Base-by-base conservation (phyloP, 2,888 invertebrate species). In the Aphrophora alni region DNA sequence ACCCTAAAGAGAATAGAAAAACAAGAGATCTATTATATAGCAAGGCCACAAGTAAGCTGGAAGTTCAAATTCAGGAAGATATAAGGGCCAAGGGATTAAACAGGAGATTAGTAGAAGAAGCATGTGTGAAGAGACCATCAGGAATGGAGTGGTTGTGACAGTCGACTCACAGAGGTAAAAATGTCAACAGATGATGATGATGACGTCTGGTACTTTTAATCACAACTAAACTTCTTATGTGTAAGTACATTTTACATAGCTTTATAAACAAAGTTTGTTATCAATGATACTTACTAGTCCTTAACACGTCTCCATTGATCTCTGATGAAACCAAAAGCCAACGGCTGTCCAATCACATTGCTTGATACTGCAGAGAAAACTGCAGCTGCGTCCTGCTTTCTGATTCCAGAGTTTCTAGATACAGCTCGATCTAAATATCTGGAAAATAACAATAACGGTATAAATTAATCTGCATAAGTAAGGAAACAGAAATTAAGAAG, bases 361-460 rank as follows among this genome's bases (percentile, higher is more conserved):
- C 90, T 91, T 0, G 95, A 92, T 0, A 97, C 94, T 0, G 95
- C 91, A 0, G 92, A 91, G 87, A 97, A 95, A 0, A 96, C 96
- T 12, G 93, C 89, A 7, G 92, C 90, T 0, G 93, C 91, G 86
- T 97, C 97, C 87, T 97, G 97, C 86, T 95, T 95, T 8, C 96
- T 91, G 77, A 97, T 95, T 0, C 93, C 94, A 8, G 93, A 92
- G 85, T 93, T 93, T 73, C 93, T 93, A 0, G 92, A 91, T 25
- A 95, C 88, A 0, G 95, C 91, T 88, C 94, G 91, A 80, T 95
- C 93, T 82, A 97, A 88, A 87, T 95, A 97, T 86, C 93, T 93
- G 0, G 83, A 81, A 82, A 33, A 71, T 17, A 28, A 76, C n/a
- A 68, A 24, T 25, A 3, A 27, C 12, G 8, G 10, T 44, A 44